Evolutionary conservation across 1,140 invertebrate genomes (phyloP), one percentile per base, ranked within the genome.

Genomic region (Probaryconus sp.): DNA sequence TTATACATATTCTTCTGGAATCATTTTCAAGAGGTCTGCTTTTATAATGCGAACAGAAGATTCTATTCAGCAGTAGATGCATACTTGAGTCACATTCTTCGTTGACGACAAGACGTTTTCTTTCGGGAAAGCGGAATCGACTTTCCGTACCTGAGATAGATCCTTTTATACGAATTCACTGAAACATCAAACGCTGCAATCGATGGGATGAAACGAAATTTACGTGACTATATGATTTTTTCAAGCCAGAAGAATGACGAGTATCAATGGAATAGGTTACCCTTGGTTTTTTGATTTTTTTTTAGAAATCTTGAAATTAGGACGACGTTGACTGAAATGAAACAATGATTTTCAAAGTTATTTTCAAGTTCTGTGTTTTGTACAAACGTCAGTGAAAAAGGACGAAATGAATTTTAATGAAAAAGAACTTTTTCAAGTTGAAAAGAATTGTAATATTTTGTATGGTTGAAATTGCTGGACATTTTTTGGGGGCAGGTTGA

Each of bases 21-120:
- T 72, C 60, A 72, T 72, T 72, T 65, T 72, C 60, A 51, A 72
- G 69, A 72, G 69, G 53, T n/a, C 68, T 31, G 11, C 58, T 45
- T 58, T 72, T 72, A 72, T 64, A 53, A n/a, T 42, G 20, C 43
- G 42, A 64, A 64, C 50, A 58, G 58, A 58, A 28, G 51, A 63
- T 50, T 43, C 68, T 24, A 35, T 72, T 64, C 58, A 72, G 11
- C 43, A 26, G 20, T 31, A 42, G 11, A 50, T 64, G 68, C 51
- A 72, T 43, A 64, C 68, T 64, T 51, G 51, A 72, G 35, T 51
- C 58, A 43, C 28, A 72, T 72, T 64, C 58, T 64, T 64, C 40
- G 31, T 72, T 64, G 69, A 60, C n/a, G n/a, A n/a, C 69, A 38
- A 50, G 68, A 63, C 58, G 35, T 72, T 71, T 63, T 71, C 42